Evolutionary conservation across 2,888 invertebrate genomes (phyloP).

Genomic region (Pseudococcus jackbeardsleyi): DNA sequence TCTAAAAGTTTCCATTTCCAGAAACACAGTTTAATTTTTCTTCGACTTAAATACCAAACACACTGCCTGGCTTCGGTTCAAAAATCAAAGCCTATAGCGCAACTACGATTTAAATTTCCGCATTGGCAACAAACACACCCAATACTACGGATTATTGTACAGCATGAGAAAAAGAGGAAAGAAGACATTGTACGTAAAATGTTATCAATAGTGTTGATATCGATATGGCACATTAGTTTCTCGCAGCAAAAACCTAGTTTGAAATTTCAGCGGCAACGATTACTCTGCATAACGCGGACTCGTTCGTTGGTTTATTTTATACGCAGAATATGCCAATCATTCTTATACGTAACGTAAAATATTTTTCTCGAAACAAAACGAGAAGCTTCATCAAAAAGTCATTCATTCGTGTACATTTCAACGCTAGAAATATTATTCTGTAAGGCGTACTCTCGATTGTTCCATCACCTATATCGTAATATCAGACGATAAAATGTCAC

Average conservation of each 20-base stretch:
- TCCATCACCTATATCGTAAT: neutral
- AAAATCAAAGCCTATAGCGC: constrained; percentile 30
- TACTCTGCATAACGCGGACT: neutral
- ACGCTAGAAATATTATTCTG: neutral
- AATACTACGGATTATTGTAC: neutral
- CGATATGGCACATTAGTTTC: constrained; percentile 3
- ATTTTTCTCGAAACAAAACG: neutral
- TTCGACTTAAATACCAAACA: neutral
- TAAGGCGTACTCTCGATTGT: neutral
- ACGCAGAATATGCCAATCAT: too few relatives aligned
- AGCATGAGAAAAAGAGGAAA: neutral
- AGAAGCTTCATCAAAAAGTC: neutral
- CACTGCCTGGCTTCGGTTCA: constrained; percentile 8
- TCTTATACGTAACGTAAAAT: too few relatives aligned
- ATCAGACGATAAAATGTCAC: neutral
- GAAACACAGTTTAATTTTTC: constrained; percentile 2
- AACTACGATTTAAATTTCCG: constrained; percentile 30
- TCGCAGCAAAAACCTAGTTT: neutral
- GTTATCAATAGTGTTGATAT: constrained; percentile 1
- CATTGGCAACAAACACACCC: constrained; percentile 19
- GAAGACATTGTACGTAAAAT: neutral
- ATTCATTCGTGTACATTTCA: neutral
- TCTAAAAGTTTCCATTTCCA: neutral
- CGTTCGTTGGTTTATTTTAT: too few relatives aligned
- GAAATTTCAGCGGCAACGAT: neutral